A percentile compares a stretch with the other conserved stretches of the same genome.
phyloP scores from a whole-genome alignment of 2,888 invertebrate species.

The Euphydryas editha region DNA sequence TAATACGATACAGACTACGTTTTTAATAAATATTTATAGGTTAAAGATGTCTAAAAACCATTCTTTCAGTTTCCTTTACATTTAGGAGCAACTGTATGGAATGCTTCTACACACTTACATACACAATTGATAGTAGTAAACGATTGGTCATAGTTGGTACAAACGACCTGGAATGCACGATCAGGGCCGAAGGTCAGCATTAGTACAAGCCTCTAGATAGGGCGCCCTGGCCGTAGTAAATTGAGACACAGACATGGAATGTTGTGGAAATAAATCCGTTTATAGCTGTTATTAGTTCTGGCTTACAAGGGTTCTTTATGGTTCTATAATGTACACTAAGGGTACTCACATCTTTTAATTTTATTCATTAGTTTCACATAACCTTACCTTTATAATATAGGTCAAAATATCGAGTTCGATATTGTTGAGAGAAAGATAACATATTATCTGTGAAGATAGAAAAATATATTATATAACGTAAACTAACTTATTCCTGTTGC shows the following conservation, averaged over 20 bases:
- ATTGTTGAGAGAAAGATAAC: no score
- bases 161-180: slow-evolving; percentile 63
- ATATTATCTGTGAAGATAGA: no score
- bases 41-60: neutral
- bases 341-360: neutral
- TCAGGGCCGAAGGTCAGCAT: slow-evolving; percentile 59
- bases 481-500: no score
- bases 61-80: slow-evolving; percentile 5
- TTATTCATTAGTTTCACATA: slow-evolving; percentile 1
- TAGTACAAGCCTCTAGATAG: slow-evolving; percentile 53
- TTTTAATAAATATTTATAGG: no score
- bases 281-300: slow-evolving; percentile 42
- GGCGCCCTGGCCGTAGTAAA: slow-evolving; percentile 43
- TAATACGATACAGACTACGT: no score
- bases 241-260: slow-evolving; percentile 45
- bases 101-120: slow-evolving; percentile 48
- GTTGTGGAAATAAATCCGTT: slow-evolving; percentile 43
- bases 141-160: slow-evolving; percentile 63
- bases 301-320: slow-evolving; percentile 33
- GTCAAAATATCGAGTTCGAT: neutral
- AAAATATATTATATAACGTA: no score
- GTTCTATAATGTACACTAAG: slow-evolving; percentile 8
- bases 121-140: slow-evolving; percentile 65
- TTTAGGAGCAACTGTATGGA: slow-evolving; percentile 17
- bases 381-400: neutral